A percentile compares a stretch with the other conserved stretches of the same genome.
phyloP scores from a whole-genome alignment of 2,797 vertebrate species.

The Gephyroberyx darwinii region DNA sequence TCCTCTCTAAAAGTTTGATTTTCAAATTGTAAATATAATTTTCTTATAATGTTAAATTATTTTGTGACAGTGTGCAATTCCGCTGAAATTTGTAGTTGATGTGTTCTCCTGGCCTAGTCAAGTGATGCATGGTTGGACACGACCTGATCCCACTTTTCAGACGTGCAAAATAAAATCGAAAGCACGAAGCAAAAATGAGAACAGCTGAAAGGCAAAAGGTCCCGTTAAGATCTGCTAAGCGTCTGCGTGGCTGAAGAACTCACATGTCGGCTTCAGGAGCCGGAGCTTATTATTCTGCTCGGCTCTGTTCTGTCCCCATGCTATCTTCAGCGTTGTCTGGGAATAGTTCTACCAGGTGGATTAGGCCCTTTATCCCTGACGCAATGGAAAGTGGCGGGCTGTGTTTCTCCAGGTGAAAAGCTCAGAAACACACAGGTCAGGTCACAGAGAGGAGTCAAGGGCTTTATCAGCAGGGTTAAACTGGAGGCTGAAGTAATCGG shows the following conservation, averaged over 20 bases:
- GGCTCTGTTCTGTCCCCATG: conserved; percentile 21
- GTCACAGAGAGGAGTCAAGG: conserved; percentile 34
- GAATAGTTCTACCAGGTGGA: conserved; percentile 75
- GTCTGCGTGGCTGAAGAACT: conserved; percentile 49
- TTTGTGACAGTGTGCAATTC: background rate
- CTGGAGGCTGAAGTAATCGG: background rate
- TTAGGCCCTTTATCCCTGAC: conserved; percentile 78
- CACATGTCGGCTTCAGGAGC: conserved; percentile 20
- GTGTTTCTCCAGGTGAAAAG: conserved; percentile 43
- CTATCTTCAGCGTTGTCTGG: conserved; percentile 70
- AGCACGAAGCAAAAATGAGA: conserved; percentile 4
- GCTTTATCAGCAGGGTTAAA: background rate
- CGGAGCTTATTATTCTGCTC: conserved; percentile 42
- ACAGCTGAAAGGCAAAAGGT: conserved; percentile 17
- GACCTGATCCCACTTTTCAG: background rate
- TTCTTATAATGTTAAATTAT: background rate
- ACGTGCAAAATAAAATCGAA: conserved; percentile 6
- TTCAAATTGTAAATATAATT: background rate
- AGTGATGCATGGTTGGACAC: background rate
- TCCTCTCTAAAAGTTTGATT: background rate
- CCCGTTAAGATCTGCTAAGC: conserved; percentile 27
- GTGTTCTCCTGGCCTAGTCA: background rate
- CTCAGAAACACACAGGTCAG: conserved; percentile 17
- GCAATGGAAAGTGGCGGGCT: conserved; percentile 63
- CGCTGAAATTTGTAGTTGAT: background rate